Base-by-base conservation (phyloP, 2,113 vertebrate species). In the Sylvilagus bachmani region DNA sequence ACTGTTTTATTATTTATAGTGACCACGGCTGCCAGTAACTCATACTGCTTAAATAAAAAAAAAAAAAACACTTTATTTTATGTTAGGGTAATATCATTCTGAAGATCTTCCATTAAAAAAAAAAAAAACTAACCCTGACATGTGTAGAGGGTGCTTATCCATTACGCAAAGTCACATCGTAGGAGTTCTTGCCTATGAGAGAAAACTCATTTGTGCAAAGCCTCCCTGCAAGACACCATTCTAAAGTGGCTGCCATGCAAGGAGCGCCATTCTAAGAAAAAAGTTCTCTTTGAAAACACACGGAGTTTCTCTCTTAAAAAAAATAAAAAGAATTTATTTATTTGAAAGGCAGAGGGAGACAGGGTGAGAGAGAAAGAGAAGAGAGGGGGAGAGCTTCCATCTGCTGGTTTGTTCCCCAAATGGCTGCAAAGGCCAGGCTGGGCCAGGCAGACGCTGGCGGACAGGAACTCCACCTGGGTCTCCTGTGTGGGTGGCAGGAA, bases 1-100 rank as follows among this genome's bases (percentile, higher is more conserved):
- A 88, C 33, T n/a, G 24, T 75, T 96, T 21, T 81, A 88, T 84
- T 89, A 83, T 79, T 77, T 82, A 81, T 31, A 86, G 38, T 73
- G 86, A 86, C 38, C 44, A 8, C 6, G 73, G 27, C n/a, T 94
- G 93, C 16, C 8, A 89, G 55, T 92, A 85, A 81, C 84, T 90
- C n/a, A 77, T 29, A 53, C 53, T 88, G 27, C 10, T 95, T 80
- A 4, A 66, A 84, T 84, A 92, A 31, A 71, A 38, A 94, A 31
- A 71, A 38, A 94, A 51, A 38, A 55, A 83, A 84, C 0, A 69
- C 5, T 62, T 58, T 62, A 71, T 75, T 88, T 85, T 89, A 55
- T 31, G 19, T 69, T 81, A 94, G 24, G 33, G 19, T 82, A 89
- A 88, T 64, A 33, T 51, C n/a, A 88, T 92, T 79, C 58, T 86